Evolutionary conservation across 64 coral and sea anemone genomes (phyloP).

Genomic region (Pachyseris speciosa): DNA sequence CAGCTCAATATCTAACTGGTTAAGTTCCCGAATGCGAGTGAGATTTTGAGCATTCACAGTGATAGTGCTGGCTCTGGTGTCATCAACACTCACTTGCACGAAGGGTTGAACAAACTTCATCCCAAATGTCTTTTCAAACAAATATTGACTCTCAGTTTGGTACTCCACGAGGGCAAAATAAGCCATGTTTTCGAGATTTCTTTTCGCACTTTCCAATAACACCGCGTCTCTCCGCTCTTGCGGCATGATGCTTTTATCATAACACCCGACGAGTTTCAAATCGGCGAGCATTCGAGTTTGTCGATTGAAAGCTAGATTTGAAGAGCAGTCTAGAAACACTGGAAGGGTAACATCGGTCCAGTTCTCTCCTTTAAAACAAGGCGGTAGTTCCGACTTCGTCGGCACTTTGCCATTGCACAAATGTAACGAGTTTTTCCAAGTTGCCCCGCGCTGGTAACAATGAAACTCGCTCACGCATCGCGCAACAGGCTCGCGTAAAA

Average conservation of each 20-base stretch:
- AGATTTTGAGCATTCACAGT: background rate
- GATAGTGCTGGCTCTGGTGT: slow-evolving; percentile 27
- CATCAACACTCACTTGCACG: slow-evolving; percentile 54
- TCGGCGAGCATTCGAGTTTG: slow-evolving; percentile 97
- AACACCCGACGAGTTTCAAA: slow-evolving; percentile 84
- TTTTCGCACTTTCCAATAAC: slow-evolving; percentile 84
- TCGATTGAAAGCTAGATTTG: slow-evolving; percentile 94
- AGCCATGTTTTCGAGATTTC: slow-evolving; percentile 86
- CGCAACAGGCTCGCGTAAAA: slow-evolving; percentile 84
- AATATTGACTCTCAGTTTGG: slow-evolving; percentile 94
- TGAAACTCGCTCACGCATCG: slow-evolving; percentile 94
- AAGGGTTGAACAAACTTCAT: slow-evolving; percentile 78
- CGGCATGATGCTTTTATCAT: slow-evolving; percentile 57
- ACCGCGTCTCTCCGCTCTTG: slow-evolving; percentile 57
- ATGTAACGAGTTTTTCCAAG: slow-evolving; percentile 84
- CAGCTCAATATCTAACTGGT: slow-evolving; percentile 52
- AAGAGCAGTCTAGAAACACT: slow-evolving; percentile 72
- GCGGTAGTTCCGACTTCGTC: slow-evolving; percentile 74
- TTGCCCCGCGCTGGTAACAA: slow-evolving; percentile 81
- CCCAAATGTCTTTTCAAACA: slow-evolving; percentile 96
- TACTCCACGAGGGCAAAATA: slow-evolving; percentile 97
- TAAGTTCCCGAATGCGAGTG: slow-evolving; percentile 45
- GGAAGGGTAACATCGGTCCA: slow-evolving; percentile 79
- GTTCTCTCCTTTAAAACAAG: slow-evolving; percentile 80
- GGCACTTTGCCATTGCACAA: slow-evolving; percentile 79